A percentile compares a stretch with the other conserved stretches of the same genome.
Conservation (phyloP, 2,888 invertebrate genomes). For the Taenaris catops region DNA sequence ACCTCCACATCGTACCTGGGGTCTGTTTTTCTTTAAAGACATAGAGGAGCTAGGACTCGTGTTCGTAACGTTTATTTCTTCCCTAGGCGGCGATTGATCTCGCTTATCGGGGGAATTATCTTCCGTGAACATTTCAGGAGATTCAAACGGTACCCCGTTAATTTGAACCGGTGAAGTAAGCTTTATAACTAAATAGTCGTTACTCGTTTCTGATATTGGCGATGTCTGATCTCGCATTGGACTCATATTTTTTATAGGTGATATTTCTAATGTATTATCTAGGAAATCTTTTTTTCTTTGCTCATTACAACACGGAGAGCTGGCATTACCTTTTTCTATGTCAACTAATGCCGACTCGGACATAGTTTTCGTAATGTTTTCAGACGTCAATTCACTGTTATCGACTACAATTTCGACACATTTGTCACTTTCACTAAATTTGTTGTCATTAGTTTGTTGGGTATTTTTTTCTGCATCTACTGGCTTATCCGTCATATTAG, state of each 20-base stretch:
- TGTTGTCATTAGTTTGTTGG: neutral
- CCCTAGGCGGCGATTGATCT: conserved; percentile 60
- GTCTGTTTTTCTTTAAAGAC: conserved; percentile 61
- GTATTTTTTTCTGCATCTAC: conserved; percentile 8
- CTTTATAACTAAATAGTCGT: conserved; percentile 58
- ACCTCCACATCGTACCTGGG: conserved; percentile 53
- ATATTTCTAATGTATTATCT: conserved; percentile 79
- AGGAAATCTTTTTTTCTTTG: conserved; percentile 75
- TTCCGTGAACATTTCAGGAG: conserved; percentile 70
- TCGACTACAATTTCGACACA: conserved; percentile 8
- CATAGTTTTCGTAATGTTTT: conserved; percentile 32
- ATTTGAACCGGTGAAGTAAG: conserved; percentile 55
- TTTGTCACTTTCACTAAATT: neutral
- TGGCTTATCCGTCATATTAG: too few relatives aligned
- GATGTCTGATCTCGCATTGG: conserved; percentile 49
- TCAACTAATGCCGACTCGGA: conserved; percentile 25
- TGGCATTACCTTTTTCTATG: conserved; percentile 32
- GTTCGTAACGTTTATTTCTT: conserved; percentile 33
- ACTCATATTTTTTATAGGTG: conserved; percentile 75
- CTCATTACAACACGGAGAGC: conserved; percentile 58
- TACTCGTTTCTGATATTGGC: conserved; percentile 51
- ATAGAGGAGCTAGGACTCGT: conserved; percentile 57
- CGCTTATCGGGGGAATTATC: conserved; percentile 65
- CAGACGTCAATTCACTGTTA: conserved; percentile 22
- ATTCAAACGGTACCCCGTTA: conserved; percentile 59